Base-by-base conservation (phyloP, 2,113 vertebrate genomes). In the Cacatua alba region DNA sequence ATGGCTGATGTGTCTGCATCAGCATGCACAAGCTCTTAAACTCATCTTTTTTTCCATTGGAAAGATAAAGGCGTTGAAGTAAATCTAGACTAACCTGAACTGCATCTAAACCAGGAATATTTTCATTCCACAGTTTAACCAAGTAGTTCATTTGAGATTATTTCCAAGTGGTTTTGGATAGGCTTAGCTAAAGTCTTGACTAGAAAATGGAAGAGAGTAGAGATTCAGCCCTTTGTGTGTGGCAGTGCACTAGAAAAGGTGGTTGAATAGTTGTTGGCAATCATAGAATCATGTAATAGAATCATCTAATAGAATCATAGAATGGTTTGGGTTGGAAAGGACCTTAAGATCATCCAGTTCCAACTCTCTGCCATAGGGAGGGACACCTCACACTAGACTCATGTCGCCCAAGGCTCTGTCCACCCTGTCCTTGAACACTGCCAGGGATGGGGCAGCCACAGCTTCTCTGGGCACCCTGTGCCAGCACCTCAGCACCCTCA, bases 401-500 rank as follows among this genome's bases (percentile, higher is more conserved):
- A 10, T 3, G 1, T 35, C 3, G 4, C 21, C n/a, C 33, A 33
- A n/a, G 20, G 12, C 33, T 2, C 13, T 20, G 4, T 57, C 55
- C 55, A 57, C 9, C 8, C 55, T n/a, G 55, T 8, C 55, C 33
- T 59, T n/a, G 20, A 59, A 14, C 55, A 14, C 19, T 57, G 55
- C 31, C 31, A 33, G 29, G 29, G 17, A 55, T 20, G 29, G 53
- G 53, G 17, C 53, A 55, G 52, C 29, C 52, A 55, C 29, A 55
- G 52, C 52, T 55, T 55, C 52, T 31, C 52, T 18, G 29, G 52
- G 52, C 52, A 53, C 28, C 28, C 51, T 52, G 49, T 49, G 24
- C 49, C 26, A 52, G 51, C 6, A 9, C 52, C 26, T 53, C 51
- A 17, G 16, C 51, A 49, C 48, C 48, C 48, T 49, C 48, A 24